These are phyloP conservation scores for Oenanthe oenanthe DNA, from an alignment of 2,113 vertebrate genomes.

Conservation along the genomic window DNA sequence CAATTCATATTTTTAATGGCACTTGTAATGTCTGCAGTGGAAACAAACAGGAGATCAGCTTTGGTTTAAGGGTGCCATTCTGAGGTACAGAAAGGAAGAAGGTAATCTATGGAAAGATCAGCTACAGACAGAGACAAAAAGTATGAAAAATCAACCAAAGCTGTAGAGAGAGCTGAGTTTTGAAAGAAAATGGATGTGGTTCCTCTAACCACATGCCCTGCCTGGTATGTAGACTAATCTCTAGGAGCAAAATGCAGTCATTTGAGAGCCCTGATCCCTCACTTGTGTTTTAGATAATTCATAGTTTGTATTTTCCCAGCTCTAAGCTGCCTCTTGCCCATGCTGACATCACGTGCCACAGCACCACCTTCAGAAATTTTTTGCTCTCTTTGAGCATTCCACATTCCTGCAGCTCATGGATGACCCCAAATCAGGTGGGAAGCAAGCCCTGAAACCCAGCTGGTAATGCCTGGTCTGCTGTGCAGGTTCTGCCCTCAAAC, in stretches of 20 bases:
- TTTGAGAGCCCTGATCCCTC: neutral
- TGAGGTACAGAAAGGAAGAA: neutral
- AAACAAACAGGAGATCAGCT: neutral
- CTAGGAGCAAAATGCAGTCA: neutral
- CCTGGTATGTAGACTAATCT: neutral
- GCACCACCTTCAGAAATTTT: neutral
- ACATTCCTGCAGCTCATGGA: neutral
- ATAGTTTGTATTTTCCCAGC: neutral
- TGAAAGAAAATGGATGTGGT: neutral
- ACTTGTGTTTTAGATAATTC: neutral
- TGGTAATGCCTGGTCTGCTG: rapidly evolving
- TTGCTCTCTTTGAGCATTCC: neutral
- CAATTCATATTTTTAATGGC: neutral
- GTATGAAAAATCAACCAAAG: neutral
- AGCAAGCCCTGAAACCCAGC: neutral
- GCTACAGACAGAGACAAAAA: neutral
- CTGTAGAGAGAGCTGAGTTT: neutral
- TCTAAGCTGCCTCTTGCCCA: neutral
- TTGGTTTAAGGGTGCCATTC: neutral
- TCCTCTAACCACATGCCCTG: neutral
- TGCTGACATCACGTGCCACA: neutral
- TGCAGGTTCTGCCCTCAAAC: neutral
- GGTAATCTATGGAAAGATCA: neutral
- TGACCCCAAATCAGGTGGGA: rapidly evolving
- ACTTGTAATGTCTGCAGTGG: neutral